These are phyloP conservation scores for Nephotettix cincticeps DNA, from an alignment of 1,140 invertebrate genomes.

Conservation along the genomic window DNA sequence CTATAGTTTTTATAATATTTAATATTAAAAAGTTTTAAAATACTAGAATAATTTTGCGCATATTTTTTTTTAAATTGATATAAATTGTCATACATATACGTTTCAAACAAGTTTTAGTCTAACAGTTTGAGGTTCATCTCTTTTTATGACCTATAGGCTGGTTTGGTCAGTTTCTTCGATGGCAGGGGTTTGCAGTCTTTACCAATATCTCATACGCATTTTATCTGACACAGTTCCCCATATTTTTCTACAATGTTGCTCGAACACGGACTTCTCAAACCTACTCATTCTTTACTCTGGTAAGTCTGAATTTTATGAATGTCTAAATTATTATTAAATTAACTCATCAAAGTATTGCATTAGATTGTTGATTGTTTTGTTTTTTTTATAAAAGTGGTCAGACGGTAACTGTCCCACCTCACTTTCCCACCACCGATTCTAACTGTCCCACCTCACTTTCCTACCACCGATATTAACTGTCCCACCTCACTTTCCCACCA, in stretches of 20 bases:
- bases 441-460: neutral
- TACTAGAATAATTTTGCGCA: no score
- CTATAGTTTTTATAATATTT: no score
- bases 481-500: no score
- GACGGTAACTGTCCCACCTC: neutral
- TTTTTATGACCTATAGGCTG: no score
- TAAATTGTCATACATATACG: no score
- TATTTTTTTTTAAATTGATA: no score
- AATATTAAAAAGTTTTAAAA: no score
- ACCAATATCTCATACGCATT: slow-evolving; percentile 70
- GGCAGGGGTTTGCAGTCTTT: slow-evolving; percentile 60
- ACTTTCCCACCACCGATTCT: neutral
- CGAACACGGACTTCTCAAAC: slow-evolving; percentile 54
- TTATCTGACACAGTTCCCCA: slow-evolving; percentile 71
- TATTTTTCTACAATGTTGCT: slow-evolving; percentile 63
- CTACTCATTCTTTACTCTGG: slow-evolving; percentile 53
- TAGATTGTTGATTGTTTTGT: neutral
- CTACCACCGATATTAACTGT: neutral
- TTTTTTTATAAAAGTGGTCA: neutral
- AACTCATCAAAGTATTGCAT: neutral
- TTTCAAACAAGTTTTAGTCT: no score
- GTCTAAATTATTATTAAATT: neutral
- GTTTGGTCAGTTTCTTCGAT: slow-evolving; percentile 63
- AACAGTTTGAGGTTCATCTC: no score
- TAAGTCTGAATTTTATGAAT: slow-evolving; percentile 44